Evolutionary conservation across 1,140 invertebrate genomes (phyloP).

Genomic region (Drosophila gunungcola): DNA sequence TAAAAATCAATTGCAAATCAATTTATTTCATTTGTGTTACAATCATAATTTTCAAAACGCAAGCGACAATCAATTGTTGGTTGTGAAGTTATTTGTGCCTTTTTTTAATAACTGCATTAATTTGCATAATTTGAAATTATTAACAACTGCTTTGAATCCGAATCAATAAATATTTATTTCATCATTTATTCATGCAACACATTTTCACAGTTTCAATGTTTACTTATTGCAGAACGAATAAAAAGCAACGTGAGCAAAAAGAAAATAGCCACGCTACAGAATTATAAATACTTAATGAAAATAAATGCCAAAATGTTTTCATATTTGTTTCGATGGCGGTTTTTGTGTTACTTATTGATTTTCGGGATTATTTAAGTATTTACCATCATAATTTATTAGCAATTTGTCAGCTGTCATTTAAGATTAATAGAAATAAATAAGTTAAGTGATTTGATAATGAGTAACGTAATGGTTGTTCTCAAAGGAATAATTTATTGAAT

Average conservation of each 20-base stretch:
- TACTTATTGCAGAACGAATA: slow-evolving; percentile 11
- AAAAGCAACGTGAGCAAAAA: background rate
- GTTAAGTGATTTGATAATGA: too few species aligned
- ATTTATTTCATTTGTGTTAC: slow-evolving; percentile 39
- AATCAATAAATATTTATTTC: slow-evolving; percentile 50
- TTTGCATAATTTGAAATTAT: slow-evolving; percentile 56
- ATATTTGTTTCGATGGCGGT: slow-evolving; percentile 8
- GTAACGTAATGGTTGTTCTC: too few species aligned
- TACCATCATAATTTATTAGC: background rate
- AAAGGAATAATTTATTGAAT: too few species aligned
- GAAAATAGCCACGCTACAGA: background rate
- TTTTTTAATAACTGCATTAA: background rate
- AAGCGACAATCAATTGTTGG: slow-evolving; percentile 17
- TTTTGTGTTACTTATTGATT: background rate
- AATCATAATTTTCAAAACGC: slow-evolving; percentile 23
- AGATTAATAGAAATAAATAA: background rate
- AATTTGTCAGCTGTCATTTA: background rate
- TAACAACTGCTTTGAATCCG: slow-evolving; percentile 48
- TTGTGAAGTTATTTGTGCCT: background rate
- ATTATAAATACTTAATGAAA: slow-evolving; percentile 31
- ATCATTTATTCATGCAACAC: slow-evolving; percentile 33
- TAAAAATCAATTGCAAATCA: slow-evolving; percentile 54
- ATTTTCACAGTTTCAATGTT: slow-evolving; percentile 24
- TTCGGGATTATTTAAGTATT: background rate
- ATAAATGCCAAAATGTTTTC: slow-evolving; percentile 19